These are phyloP conservation scores for Drosophila meridiana DNA, from an alignment of 2,888 invertebrate species.

Conservation along the genomic window DNA sequence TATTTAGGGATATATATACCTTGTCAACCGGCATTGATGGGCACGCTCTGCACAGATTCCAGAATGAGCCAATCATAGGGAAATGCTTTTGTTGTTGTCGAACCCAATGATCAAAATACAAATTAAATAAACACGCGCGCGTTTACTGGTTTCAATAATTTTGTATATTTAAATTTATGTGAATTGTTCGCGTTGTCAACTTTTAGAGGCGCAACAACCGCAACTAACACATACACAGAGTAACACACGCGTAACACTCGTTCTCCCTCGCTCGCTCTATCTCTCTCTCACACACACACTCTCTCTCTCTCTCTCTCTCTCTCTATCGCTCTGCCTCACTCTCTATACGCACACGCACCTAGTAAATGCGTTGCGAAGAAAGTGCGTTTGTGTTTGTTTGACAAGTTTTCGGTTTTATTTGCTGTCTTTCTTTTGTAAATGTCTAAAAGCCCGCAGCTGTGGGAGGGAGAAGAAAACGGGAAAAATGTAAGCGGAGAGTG, in stretches of 20 bases:
- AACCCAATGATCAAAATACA: slow-evolving; percentile 65
- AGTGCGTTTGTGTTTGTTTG: slow-evolving; percentile 68
- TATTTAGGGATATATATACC: slow-evolving; percentile 86
- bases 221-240: slow-evolving; percentile 52
- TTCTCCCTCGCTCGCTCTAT: slow-evolving; percentile 10
- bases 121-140: slow-evolving; percentile 67
- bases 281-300: slow-evolving; percentile 15
- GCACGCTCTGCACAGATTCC: slow-evolving; percentile 98
- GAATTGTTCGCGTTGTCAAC: slow-evolving; percentile 40
- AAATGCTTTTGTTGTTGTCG: slow-evolving; percentile 77
- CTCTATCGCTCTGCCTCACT: slow-evolving; percentile 23
- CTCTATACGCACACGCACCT: slow-evolving; percentile 74
- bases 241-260: slow-evolving; percentile 46
- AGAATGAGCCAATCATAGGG: slow-evolving; percentile 98
- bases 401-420: slow-evolving; percentile 60
- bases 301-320: slow-evolving; percentile 12
- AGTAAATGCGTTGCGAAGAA: slow-evolving; percentile 70
- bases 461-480: slow-evolving; percentile 22
- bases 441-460: slow-evolving; percentile 38
- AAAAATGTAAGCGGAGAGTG: slow-evolving; percentile 13
- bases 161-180: slow-evolving; percentile 7
- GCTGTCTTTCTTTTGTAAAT: slow-evolving; percentile 38
- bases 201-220: slow-evolving; percentile 60
- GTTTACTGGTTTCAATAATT: slow-evolving; percentile 43
- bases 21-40: slow-evolving; percentile 98